Conservation (phyloP, 2,113 vertebrate species). For the Scomber scombrus region DNA sequence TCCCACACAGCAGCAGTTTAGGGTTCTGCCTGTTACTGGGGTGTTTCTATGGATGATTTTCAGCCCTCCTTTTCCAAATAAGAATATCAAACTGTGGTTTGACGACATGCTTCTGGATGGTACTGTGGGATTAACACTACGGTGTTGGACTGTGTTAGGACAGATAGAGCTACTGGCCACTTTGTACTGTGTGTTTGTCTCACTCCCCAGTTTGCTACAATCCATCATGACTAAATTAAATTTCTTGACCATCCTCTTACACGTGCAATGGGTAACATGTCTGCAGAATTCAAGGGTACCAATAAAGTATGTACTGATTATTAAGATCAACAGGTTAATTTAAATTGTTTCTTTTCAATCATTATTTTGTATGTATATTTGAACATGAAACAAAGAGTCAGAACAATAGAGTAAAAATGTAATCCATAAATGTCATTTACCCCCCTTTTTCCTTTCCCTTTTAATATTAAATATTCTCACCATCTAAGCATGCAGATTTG, state of each 20-base stretch:
- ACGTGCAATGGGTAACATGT: slow-evolving; percentile 46
- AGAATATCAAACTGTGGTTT: slow-evolving; percentile 48
- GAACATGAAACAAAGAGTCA: too few relatives aligned
- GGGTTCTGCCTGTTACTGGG: slow-evolving; percentile 45
- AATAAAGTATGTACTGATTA: slow-evolving; percentile 57
- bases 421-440: too few relatives aligned
- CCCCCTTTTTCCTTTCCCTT: too few relatives aligned
- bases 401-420: too few relatives aligned
- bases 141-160: slow-evolving; percentile 29
- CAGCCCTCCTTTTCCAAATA: slow-evolving; percentile 46
- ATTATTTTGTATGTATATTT: background rate
- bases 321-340: slow-evolving; percentile 51
- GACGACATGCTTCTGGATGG: slow-evolving; percentile 53
- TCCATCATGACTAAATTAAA: slow-evolving; percentile 37
- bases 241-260: slow-evolving; percentile 32
- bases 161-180: slow-evolving; percentile 25
- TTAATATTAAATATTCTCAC: too few relatives aligned
- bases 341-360: slow-evolving; percentile 1
- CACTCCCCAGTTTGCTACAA: slow-evolving; percentile 28
- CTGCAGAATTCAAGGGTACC: slow-evolving; percentile 41
- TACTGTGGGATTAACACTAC: slow-evolving; percentile 47
- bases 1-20: slow-evolving; percentile 56
- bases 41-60: slow-evolving; percentile 68
- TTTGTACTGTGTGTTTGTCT: slow-evolving; percentile 33
- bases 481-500: too few relatives aligned